Base-by-base conservation (phyloP, 2,888 invertebrate species). In the Plemyria rubiginata region DNA sequence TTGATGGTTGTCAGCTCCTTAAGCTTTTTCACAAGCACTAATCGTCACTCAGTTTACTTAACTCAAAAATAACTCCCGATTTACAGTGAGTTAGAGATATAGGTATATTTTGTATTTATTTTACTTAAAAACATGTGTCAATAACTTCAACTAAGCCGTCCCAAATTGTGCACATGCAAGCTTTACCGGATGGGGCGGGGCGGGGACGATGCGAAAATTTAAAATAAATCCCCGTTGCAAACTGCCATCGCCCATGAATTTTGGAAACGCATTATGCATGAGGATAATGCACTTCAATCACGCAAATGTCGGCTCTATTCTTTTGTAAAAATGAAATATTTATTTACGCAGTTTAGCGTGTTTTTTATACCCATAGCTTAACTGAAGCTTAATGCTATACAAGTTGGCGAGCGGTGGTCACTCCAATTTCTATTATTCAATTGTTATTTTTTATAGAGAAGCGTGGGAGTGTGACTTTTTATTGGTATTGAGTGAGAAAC, bases 161-260 rank as follows among this genome's bases (percentile, higher is more conserved):
- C 70, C 56, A 84, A 85, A 84, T 80, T 79, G 77, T 74, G 72
- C 74, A 76, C 73, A 79, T 70, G 71, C 70, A 60, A 54, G 64
- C 67, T 65, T 71, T 70, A 69, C 66, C 68, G 68, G 66, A 71
- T 48, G 72, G 74, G 76, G 78, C 77, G 72, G 74, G 76, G 78
- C 77, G 78, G 78, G 81, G 79, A 82, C 71, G 79, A 80, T 76
- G 82, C 77, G 82, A 83, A 85, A 85, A 85, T 88, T 87, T 89
- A 79, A 88, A 89, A 73, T 81, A 78, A 86, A 86, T 81, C 87
- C 85, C 85, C 80, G 70, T 77, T 54, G 68, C 80, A 74, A 81
- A 79, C 74, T 76, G 74, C 72, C 70, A 71, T 74, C 13, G 70
- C 73, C 68, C 41, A 28, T 38, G 29, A 68, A 64, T 77, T 76